Conservation (phyloP, 2,797 vertebrate species). For the Cossypha heuglini region DNA sequence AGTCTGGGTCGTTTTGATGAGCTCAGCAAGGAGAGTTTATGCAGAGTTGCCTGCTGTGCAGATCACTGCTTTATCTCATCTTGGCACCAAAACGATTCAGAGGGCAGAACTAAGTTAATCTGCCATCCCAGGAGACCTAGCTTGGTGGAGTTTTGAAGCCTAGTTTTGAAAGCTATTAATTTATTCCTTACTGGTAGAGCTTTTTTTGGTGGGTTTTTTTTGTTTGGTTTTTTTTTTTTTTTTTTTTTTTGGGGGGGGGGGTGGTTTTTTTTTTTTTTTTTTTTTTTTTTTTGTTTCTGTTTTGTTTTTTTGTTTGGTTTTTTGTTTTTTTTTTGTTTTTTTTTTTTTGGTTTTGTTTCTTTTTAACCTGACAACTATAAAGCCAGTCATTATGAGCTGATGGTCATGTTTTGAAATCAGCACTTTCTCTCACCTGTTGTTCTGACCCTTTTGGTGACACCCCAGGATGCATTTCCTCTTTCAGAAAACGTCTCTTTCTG, state of each 20-base stretch:
- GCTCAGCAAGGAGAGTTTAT: background rate
- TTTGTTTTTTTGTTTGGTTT: no score
- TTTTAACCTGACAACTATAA: rapidly evolving
- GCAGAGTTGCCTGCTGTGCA: background rate
- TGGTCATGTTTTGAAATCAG: background rate
- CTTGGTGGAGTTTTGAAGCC: background rate
- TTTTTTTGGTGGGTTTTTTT: no score
- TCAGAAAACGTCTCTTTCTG: no score
- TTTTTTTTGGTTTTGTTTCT: no score
- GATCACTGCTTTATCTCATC: background rate
- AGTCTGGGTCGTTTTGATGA: background rate
- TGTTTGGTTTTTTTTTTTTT: no score
- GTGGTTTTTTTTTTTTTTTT: background rate
- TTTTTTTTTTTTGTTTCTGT: no score
- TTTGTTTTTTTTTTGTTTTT: no score
- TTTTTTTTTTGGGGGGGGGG: no score
- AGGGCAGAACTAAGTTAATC: background rate
- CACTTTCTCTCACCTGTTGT: background rate
- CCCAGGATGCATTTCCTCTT: background rate
- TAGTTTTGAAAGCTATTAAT: background rate
- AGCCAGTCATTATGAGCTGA: background rate
- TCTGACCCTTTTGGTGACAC: background rate
- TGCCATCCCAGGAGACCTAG: background rate
- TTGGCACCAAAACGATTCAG: background rate
- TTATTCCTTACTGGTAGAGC: background rate